Evolutionary conservation across 2,113 vertebrate species (phyloP), one percentile per base, ranked within the genome.

Genomic region (Xiphophorus couchianus): DNA sequence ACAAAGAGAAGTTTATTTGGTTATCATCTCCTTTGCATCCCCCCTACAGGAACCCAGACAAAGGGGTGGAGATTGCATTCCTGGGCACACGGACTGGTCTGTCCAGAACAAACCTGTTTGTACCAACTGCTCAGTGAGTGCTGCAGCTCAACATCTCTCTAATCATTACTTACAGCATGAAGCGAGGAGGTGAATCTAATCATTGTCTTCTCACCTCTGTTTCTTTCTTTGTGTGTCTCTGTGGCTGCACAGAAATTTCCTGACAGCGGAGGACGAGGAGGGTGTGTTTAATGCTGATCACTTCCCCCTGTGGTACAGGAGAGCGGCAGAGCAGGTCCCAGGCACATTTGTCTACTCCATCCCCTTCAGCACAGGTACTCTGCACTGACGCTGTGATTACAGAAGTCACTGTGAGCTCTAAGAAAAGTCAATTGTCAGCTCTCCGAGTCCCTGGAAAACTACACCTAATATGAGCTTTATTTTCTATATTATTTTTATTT

Each of bases 241-340:
- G 76, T 91, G 81, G 92, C 73, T 94, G 92, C 94, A 81, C 92
- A 99, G 98, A 96, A 97, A 98, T 80, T 98, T 99, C 84, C 94
- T 98, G 92, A 97, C 95, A 89, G 96, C 96, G 62, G 96, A 97
- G 90, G 97, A 99, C 91, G 97, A 96, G 88, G 98, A 99, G 85
- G 98, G 97, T 33, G 97, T 97, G 86, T 99, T 99, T 83, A 99
- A 98, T 14, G 98, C 97, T 22, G 98, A 99, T 88, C 98, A 99
- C 88, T 99, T 99, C 82, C 98, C 98, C 51, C 95, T 99, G 81
- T 99, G 97, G 97, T 99, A 99, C 91, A 96, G 96, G 92, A 95
- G 97, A 94, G 97, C 97, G 0, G 97, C 97, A 3, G 98, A 99
- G 77, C 98, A 98, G 90, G 95, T 98, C 85, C 96, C 98, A 0